Percentiles rank a stretch among this genome's conserved stretches.
Evolutionary conservation across 1,140 invertebrate genomes (phyloP).

Genomic region (Phortica variegata): DNA sequence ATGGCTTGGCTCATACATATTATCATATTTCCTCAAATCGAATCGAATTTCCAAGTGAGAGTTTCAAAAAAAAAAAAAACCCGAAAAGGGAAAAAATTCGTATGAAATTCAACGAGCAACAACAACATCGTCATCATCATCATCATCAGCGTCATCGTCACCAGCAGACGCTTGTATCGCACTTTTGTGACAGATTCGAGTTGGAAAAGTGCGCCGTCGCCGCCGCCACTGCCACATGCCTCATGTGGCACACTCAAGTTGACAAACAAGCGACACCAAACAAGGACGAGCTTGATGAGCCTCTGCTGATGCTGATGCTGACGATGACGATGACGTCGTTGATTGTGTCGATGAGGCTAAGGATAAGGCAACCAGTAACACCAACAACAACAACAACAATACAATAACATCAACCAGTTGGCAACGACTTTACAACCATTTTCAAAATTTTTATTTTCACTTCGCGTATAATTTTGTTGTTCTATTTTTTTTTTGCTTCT

Average conservation of each 20-base stretch:
- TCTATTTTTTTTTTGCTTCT: no score
- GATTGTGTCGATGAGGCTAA: no score
- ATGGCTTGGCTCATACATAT: conserved; percentile 28
- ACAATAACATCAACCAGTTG: no score
- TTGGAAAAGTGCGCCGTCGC: conserved; percentile 23
- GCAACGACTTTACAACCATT: no score
- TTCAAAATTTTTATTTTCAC: no score
- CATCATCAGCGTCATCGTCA: conserved; percentile 16
- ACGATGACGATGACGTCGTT: no score
- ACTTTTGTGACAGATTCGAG: conserved; percentile 9
- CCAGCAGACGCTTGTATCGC: not conserved
- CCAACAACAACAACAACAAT: not conserved
- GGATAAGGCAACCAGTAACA: not conserved
- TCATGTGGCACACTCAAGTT: conserved; percentile 33
- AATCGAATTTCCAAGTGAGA: conserved; percentile 46
- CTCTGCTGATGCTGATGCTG: no score
- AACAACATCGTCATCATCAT: conserved; percentile 52
- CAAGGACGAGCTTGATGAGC: conserved; percentile 8
- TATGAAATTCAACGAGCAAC: conserved; percentile 44
- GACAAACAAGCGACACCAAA: conserved; percentile 56
- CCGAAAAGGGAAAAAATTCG: no score
- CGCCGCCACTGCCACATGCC: conserved; percentile 7
- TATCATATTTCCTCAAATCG: conserved; percentile 50
- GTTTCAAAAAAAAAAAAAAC: no score
- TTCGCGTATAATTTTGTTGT: no score